A percentile compares a stretch with the other conserved stretches of the same genome.
Evolutionary conservation across 2,797 vertebrate species (phyloP).

Genomic region (Sparus aurata): DNA sequence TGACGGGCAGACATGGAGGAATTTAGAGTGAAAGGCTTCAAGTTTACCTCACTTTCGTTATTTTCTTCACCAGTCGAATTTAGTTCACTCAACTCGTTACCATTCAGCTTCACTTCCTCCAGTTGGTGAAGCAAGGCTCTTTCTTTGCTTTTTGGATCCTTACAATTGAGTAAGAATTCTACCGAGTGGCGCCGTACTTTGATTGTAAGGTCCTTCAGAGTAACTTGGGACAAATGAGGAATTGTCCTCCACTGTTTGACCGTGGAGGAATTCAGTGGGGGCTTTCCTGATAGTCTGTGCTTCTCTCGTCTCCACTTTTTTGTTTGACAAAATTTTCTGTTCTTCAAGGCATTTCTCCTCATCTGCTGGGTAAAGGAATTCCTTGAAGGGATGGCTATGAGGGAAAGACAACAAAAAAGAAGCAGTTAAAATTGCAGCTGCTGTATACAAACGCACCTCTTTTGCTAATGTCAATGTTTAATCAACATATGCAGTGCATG

Average conservation of each 20-base stretch:
- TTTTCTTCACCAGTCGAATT: constrained; percentile 37
- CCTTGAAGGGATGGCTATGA: constrained; percentile 84
- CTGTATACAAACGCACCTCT: background rate
- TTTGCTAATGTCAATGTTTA: background rate
- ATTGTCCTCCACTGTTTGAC: constrained; percentile 45
- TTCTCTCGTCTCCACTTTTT: constrained; percentile 83
- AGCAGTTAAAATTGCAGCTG: constrained; percentile 24
- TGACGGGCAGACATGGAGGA: constrained; percentile 51
- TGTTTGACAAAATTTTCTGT: constrained; percentile 77
- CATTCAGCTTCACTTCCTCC: constrained; percentile 70
- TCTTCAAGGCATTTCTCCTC: constrained; percentile 85
- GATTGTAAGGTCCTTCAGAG: constrained; percentile 79
- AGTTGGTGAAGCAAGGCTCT: constrained; percentile 76
- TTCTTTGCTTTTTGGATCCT: constrained; percentile 81
- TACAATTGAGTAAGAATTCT: constrained; percentile 83
- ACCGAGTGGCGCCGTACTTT: constrained; percentile 82
- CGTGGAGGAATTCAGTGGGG: constrained; percentile 40
- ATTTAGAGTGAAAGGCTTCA: constrained; percentile 74
- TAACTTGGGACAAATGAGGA: constrained; percentile 68
- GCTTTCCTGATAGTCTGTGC: constrained; percentile 71
- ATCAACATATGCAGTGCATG: background rate
- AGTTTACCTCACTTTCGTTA: constrained; percentile 57
- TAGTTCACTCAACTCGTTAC: constrained; percentile 29
- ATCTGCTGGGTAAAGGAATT: constrained; percentile 87
- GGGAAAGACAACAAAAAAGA: constrained; percentile 52